phyloP scores from a whole-genome alignment of 2,888 invertebrate genomes.

The Helobdella robusta region DNA sequence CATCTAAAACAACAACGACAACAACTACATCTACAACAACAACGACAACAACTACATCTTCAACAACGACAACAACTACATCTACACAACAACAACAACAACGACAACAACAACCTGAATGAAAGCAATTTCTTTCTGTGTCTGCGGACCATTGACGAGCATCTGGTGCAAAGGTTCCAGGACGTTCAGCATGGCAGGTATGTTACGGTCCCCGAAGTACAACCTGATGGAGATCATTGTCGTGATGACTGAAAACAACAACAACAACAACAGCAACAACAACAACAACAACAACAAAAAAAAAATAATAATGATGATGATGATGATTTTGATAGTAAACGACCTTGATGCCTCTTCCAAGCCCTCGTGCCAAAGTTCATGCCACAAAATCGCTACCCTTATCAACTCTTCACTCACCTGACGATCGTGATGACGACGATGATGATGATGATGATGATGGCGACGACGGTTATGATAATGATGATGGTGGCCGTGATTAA shows the following conservation, averaged over 20 bases:
- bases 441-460: background rate
- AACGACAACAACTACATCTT: no score
- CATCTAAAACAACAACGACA: no score
- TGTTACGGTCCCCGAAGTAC: slow-evolving; percentile 20
- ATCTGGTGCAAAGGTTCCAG: slow-evolving; percentile 86
- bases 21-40: no score
- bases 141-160: slow-evolving; percentile 86
- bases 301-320: no score
- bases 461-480: background rate
- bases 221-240: background rate
- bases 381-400: slow-evolving; percentile 95
- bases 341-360: slow-evolving; percentile 69
- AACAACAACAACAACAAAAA: no score
- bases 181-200: slow-evolving; percentile 75
- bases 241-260: no score
- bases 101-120: slow-evolving; percentile 69
- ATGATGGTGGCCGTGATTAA: background rate
- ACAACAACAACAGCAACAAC: no score
- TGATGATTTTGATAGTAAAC: background rate
- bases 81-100: no score
- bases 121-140: slow-evolving; percentile 91
- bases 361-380: slow-evolving; percentile 98
- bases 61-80: no score
- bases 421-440: background rate
- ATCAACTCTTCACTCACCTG: slow-evolving; percentile 79